A percentile compares a stretch with the other conserved stretches of the same genome.
Conservation (phyloP, 2,797 vertebrate genomes). For the Esox masquinongy region DNA sequence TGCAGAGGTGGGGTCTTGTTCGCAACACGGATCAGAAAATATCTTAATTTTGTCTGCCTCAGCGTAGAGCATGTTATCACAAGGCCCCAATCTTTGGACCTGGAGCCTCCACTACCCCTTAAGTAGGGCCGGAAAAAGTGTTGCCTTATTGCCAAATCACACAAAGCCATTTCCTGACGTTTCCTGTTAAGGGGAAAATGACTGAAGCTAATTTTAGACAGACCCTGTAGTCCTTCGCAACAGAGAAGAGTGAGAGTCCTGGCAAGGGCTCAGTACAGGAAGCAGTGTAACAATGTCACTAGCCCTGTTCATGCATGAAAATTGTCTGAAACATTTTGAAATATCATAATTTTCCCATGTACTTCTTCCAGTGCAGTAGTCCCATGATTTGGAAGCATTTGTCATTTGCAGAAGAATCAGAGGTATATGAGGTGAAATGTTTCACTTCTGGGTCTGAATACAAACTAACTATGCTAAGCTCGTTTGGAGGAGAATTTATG, state of each 20-base stretch:
- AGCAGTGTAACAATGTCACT: slow-evolving; percentile 40
- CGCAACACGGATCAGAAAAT: no score
- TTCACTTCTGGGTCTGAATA: not conserved
- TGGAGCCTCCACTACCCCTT: slow-evolving; percentile 18
- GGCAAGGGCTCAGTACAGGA: slow-evolving; percentile 24
- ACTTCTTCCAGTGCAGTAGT: not conserved
- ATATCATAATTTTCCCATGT: not conserved
- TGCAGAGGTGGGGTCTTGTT: no score
- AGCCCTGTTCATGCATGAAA: slow-evolving; percentile 37
- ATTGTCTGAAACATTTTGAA: slow-evolving; percentile 16
- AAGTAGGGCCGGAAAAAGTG: slow-evolving; percentile 65
- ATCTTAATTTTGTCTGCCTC: not conserved
- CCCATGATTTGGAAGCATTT: slow-evolving; percentile 8
- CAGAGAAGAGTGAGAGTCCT: slow-evolving; percentile 33
- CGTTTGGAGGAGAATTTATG: not conserved
- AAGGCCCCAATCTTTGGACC: slow-evolving; percentile 34
- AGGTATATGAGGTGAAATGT: not conserved
- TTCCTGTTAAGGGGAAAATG: slow-evolving; percentile 69
- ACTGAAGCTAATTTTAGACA: slow-evolving; percentile 74
- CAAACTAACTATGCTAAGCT: not conserved
- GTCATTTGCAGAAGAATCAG: not conserved
- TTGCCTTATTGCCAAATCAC: slow-evolving; percentile 75
- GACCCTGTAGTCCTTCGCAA: slow-evolving; percentile 21
- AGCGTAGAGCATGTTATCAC: slow-evolving; percentile 10
- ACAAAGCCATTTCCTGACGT: slow-evolving; percentile 72